A percentile compares a stretch with the other conserved stretches of the same genome.
Conservation (phyloP, 2,113 vertebrate species). For the Chrysemys picta region DNA sequence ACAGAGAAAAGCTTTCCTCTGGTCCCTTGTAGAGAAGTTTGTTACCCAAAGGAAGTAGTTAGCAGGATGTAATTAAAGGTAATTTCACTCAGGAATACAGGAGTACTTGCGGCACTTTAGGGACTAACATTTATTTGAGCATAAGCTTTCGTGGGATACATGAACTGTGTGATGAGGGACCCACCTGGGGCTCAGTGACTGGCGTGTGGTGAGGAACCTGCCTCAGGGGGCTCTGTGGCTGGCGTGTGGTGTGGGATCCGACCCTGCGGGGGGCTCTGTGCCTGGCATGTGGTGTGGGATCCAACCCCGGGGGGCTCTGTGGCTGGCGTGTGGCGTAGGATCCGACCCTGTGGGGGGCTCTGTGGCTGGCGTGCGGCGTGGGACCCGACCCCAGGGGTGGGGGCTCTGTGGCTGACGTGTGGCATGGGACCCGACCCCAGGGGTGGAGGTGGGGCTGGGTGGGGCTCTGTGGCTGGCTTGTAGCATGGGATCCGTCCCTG, state of each 20-base stretch:
- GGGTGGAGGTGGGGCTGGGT: neutral
- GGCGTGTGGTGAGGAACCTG: neutral
- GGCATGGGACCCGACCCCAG: neutral
- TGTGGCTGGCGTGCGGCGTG: neutral
- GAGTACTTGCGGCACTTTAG: too few species aligned
- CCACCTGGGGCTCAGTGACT: neutral
- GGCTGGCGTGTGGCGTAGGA: fast-evolving
- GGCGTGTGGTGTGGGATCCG: fast-evolving
- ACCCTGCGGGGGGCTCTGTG: neutral
- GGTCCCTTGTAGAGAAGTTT: conserved; percentile 1
- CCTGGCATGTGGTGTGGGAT: neutral
- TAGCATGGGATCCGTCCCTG: fast-evolving
- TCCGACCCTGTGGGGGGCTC: neutral
- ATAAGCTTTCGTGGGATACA: too few species aligned
- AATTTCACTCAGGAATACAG: neutral
- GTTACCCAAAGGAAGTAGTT: neutral
- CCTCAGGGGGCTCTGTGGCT: too few species aligned
- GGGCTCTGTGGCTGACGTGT: too few species aligned
- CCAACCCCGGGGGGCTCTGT: neutral
- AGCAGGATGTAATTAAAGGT: neutral
- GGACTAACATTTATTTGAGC: too few species aligned
- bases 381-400: neutral
- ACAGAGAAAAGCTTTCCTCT: neutral
- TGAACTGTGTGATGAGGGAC: fast-evolving
- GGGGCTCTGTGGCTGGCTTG: neutral